These are phyloP conservation scores for Dioctria rufipes DNA, from an alignment of 2,888 invertebrate species.

Conservation along the genomic window DNA sequence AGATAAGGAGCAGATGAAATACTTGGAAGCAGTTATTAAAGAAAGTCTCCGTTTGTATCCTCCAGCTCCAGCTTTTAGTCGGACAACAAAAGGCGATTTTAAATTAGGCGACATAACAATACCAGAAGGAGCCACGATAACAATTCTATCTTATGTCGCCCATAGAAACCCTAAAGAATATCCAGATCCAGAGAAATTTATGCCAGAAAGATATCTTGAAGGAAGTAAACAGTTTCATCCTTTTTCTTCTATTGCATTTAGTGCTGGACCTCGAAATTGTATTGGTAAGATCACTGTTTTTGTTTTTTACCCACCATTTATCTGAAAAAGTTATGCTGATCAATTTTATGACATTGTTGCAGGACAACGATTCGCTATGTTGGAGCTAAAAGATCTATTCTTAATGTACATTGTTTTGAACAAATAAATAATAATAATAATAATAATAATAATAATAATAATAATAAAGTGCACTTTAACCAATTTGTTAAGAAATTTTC, in stretches of 20 bases:
- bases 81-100: conserved; percentile 71
- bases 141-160: conserved; percentile 70
- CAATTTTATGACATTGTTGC: background rate
- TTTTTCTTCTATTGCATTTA: conserved; percentile 68
- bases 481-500: conserved; percentile 66
- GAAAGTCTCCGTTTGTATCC: conserved; percentile 75
- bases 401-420: too few species aligned
- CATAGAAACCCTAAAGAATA: conserved; percentile 72
- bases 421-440: too few species aligned
- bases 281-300: conserved; percentile 61
- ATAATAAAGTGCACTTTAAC: conserved; percentile 67
- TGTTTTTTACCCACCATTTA: background rate
- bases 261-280: conserved; percentile 69
- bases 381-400: too few species aligned
- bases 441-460: too few species aligned
- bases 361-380: conserved; percentile 71
- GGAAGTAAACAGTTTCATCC: conserved; percentile 61
- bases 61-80: conserved; percentile 72
- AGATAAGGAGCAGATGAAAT: conserved; percentile 71
- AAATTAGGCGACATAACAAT: conserved; percentile 68
- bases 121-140: conserved; percentile 70
- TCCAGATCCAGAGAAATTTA: conserved; percentile 71
- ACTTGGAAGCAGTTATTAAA: conserved; percentile 75
- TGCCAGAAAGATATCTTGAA: conserved; percentile 67
- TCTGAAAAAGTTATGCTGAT: too few species aligned